phyloP scores from a whole-genome alignment of 2,797 vertebrate genomes.

The Cryptoblepharus egeriae region DNA sequence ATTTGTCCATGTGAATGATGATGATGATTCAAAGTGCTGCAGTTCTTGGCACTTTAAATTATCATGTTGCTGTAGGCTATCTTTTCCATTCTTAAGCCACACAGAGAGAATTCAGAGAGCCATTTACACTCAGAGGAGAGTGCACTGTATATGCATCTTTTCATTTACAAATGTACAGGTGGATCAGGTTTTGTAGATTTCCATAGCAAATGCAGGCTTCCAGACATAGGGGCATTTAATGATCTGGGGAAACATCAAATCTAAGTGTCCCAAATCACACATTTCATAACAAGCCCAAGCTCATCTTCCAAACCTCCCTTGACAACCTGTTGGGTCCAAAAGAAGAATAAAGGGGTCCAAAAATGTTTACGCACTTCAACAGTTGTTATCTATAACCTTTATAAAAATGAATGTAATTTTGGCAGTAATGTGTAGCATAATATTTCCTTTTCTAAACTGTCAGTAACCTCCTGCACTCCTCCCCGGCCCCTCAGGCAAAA shows the following conservation, averaged over 20 bases:
- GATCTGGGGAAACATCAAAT: too few species aligned
- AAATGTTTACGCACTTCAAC: too few species aligned
- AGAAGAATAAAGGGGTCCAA: too few species aligned
- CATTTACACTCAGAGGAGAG: neutral
- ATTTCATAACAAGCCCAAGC: neutral
- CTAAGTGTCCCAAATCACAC: neutral
- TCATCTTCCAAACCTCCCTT: neutral
- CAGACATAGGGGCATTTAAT: too few species aligned
- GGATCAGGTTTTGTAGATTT: neutral
- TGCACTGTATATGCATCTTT: neutral
- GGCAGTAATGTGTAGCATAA: too few species aligned
- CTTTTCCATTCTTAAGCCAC: neutral
- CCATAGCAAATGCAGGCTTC: neutral
- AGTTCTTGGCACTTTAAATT: neutral
- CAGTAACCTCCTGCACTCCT: too few species aligned
- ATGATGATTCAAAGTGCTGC: neutral
- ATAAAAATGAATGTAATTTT: too few species aligned
- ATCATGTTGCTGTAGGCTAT: neutral
- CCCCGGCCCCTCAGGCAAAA: too few species aligned
- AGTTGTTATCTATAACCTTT: too few species aligned
- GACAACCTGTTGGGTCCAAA: neutral
- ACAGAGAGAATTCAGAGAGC: neutral
- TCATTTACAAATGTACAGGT: neutral
- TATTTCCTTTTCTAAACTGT: too few species aligned
- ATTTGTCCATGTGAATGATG: neutral